Evolutionary conservation across 2,888 invertebrate species (phyloP).

Genomic region (Andricus quercusramuli): DNA sequence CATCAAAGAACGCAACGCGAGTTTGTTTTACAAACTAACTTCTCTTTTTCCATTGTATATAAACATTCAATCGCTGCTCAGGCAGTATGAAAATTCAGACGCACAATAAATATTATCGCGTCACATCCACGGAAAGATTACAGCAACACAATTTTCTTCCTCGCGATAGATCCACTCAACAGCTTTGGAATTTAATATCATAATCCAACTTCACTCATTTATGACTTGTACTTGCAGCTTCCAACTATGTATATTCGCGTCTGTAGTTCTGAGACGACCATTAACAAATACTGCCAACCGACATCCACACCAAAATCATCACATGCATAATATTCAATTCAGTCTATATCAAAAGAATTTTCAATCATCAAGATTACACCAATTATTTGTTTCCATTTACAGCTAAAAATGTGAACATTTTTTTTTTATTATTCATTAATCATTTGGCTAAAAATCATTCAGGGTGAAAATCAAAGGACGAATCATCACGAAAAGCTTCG

Average conservation of each 20-base stretch:
- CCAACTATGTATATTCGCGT: slow-evolving; percentile 52
- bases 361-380: slow-evolving; percentile 45
- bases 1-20: slow-evolving; percentile 35
- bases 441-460: slow-evolving; percentile 32
- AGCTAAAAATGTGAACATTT: slow-evolving; percentile 36
- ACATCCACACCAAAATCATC: slow-evolving; percentile 71
- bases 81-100: slow-evolving; percentile 57
- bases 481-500: neutral
- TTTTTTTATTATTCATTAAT: slow-evolving; percentile 9
- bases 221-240: slow-evolving; percentile 36
- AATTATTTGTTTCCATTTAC: slow-evolving; percentile 35
- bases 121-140: slow-evolving; percentile 50
- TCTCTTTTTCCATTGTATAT: slow-evolving; percentile 53
- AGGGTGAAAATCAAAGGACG: slow-evolving; percentile 29
- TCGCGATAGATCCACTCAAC: slow-evolving; percentile 41
- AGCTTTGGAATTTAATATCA: slow-evolving; percentile 14
- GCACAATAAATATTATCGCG: slow-evolving; percentile 53
- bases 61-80: slow-evolving; percentile 58
- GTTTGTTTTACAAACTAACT: slow-evolving; percentile 50
- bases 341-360: slow-evolving; percentile 64
- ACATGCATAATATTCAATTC: slow-evolving; percentile 67
- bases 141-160: slow-evolving; percentile 32
- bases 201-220: slow-evolving; percentile 34
- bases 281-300: slow-evolving; percentile 74
- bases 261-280: slow-evolving; percentile 74